Evolutionary conservation across 2,113 vertebrate genomes (phyloP), one percentile per base, ranked within the genome.

Genomic region (Hyperoodon ampullatus): DNA sequence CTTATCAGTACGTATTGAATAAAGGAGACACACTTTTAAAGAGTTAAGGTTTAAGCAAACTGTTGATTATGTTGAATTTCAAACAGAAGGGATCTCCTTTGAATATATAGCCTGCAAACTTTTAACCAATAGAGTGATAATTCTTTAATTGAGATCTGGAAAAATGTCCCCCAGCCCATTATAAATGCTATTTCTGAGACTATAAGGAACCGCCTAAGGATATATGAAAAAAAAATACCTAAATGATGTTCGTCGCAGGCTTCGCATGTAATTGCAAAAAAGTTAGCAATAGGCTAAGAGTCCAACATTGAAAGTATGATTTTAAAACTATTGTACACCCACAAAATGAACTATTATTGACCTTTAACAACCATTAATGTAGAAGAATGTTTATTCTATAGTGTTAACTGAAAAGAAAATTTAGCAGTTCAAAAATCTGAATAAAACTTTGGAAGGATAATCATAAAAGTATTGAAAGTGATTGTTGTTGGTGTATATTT

Each of bases 381-480:
- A 71, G 44, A 97, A 93, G 4, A 63, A 39, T 66, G 47, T 82
- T 85, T 6, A 87, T 95, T 90, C 70, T 70, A 15, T 88, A 92
- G 16, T 75, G n/a, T 55, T 89, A 65, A 61, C 77, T 90, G 24
- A 91, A 87, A 86, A 53, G 53, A 53, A 58, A n/a, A 35, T 82
- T 61, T n/a, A 60, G 28, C 28, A 63, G 28, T 80, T 78, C 23
- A 50, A 61, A 68, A 89, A 77, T 33, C 42, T 66, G 19, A 24
- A 23, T 92, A 33, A 66, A 81, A 81, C 26, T 75, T 93, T 74
- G 13, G 19, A 68, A 82, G 60, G 39, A 68, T 94, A 75, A n/a
- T 66, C n/a, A 13, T 72, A 23, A 66, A 81, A 94, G 14, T 47
- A 94, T 47, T 61, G n/a, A 77, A 89, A 96, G 21, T 84, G 68